Evolutionary conservation across 1,140 invertebrate species (phyloP).

Genomic region (Caligus rogercresseyi): DNA sequence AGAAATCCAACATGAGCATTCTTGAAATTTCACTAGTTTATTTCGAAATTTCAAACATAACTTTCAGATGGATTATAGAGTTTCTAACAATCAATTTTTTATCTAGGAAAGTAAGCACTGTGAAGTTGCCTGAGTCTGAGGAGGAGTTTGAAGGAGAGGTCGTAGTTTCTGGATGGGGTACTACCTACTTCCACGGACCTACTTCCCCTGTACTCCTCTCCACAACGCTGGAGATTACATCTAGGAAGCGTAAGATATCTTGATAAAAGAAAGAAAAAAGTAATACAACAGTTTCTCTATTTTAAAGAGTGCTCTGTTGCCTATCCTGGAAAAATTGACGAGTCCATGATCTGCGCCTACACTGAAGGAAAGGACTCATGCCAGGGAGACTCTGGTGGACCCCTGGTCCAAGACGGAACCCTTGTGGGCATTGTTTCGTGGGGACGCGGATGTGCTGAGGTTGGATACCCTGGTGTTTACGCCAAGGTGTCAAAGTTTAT

Average conservation of each 20-base stretch:
- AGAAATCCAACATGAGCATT: too few relatives aligned
- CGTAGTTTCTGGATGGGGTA: background rate
- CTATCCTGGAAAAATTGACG: background rate
- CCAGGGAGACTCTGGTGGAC: conserved; percentile 37
- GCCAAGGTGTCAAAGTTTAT: conserved; percentile 35
- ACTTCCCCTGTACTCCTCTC: background rate
- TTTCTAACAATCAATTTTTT: too few relatives aligned
- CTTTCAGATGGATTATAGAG: too few relatives aligned
- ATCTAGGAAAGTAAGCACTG: conserved; percentile 29
- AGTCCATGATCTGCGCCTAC: background rate
- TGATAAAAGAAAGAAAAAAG: too few relatives aligned
- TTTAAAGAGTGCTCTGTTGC: background rate
- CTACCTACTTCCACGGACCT: background rate
- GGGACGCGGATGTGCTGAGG: conserved; percentile 43
- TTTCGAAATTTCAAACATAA: too few relatives aligned
- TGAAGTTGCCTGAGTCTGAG: conserved; percentile 26
- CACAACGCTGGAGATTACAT: background rate
- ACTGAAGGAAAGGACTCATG: background rate
- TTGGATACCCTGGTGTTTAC: conserved; percentile 41
- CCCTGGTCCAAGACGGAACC: conserved; percentile 30
- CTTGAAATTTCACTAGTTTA: too few relatives aligned
- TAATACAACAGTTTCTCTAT: too few relatives aligned
- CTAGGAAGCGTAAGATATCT: background rate
- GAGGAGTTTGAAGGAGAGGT: conserved; percentile 12
- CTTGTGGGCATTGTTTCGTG: conserved; percentile 46